These are phyloP conservation scores for Diabrotica virgifera DNA, from an alignment of 1,140 invertebrate species.

Conservation along the genomic window DNA sequence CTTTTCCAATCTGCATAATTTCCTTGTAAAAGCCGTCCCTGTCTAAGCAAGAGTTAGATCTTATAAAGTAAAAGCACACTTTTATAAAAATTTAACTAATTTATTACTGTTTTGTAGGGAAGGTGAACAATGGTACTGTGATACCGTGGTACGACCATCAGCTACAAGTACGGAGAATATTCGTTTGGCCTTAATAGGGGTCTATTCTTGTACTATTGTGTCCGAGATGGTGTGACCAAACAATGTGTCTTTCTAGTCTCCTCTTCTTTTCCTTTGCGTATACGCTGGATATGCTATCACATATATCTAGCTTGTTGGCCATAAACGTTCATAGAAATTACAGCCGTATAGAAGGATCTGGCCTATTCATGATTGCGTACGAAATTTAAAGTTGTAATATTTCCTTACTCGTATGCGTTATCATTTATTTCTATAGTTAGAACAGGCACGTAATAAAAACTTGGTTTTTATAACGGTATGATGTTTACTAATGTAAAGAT, in stretches of 20 bases:
- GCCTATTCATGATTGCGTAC: no score
- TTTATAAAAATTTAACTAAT: conserved; percentile 32
- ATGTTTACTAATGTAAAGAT: no score
- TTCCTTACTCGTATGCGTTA: no score
- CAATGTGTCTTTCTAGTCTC: conserved; percentile 27
- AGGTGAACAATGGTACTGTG: conserved; percentile 32
- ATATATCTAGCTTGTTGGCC: not conserved
- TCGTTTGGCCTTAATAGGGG: conserved; percentile 30
- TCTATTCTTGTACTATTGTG: conserved; percentile 33
- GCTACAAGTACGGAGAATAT: conserved; percentile 18
- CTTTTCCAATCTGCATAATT: not conserved
- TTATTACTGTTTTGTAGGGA: conserved; percentile 31
- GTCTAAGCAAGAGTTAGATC: conserved; percentile 24
- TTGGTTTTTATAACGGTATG: no score
- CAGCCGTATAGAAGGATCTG: no score
- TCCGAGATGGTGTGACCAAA: conserved; percentile 31
- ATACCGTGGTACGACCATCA: not conserved
- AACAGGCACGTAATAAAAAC: no score
- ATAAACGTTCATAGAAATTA: no score
- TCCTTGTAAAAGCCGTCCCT: not conserved
- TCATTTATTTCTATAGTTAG: no score
- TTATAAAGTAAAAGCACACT: conserved; percentile 30
- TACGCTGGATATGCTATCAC: not conserved
- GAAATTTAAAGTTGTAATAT: no score
- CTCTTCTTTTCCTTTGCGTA: not conserved